Evolutionary conservation across 2,797 vertebrate genomes (phyloP).

Genomic region (Danio tinwini): DNA sequence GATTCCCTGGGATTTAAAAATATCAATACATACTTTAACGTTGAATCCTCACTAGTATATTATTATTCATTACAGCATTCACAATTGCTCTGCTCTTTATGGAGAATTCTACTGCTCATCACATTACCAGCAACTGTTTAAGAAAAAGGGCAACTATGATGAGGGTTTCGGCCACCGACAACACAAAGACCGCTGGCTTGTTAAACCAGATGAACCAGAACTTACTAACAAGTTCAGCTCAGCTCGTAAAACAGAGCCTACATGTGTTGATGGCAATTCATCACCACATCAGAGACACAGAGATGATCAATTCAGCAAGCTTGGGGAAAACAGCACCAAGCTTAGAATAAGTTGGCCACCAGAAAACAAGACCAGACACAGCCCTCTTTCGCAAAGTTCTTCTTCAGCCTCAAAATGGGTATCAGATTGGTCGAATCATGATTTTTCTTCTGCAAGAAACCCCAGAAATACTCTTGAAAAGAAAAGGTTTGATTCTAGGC

Average conservation of each 20-base stretch:
- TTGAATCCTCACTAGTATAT: background rate
- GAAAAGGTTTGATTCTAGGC: background rate
- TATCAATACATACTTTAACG: background rate
- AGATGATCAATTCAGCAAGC: conserved; percentile 41
- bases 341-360: conserved; percentile 75
- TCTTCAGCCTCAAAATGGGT: background rate
- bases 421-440: conserved; percentile 26
- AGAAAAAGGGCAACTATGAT: conserved; percentile 78
- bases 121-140: conserved; percentile 84
- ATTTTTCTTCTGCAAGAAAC: conserved; percentile 3
- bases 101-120: conserved; percentile 84
- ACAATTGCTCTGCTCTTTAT: conserved; percentile 81
- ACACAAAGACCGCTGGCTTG: conserved; percentile 80
- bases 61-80: conserved; percentile 79
- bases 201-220: conserved; percentile 60
- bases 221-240: conserved; percentile 49
- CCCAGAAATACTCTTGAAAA: conserved; percentile 27
- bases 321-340: conserved; percentile 67
- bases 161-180: conserved; percentile 80
- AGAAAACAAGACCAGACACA: conserved; percentile 62
- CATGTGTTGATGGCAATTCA: conserved; percentile 11
- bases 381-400: conserved; percentile 26
- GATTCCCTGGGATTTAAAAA: conserved; percentile 6
- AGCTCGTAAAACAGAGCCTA: conserved; percentile 55
- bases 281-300: conserved; percentile 44